Conservation (phyloP, 2,888 invertebrate genomes). For the Busseola fusca region DNA sequence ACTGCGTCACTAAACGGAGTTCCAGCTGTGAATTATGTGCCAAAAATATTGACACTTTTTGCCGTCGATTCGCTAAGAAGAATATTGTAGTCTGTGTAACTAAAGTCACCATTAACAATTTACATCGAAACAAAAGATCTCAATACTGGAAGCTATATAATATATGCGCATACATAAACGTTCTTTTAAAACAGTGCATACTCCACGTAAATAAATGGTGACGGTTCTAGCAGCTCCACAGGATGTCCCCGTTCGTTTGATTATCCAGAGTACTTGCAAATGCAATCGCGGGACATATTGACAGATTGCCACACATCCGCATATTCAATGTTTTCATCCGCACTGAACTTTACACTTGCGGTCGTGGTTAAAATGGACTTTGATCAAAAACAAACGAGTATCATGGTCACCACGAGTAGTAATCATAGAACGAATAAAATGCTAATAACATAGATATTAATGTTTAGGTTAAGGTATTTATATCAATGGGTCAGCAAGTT, state of each 20-base stretch:
- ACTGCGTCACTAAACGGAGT: too few relatives aligned
- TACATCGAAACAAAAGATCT: background rate
- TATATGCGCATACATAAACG: background rate
- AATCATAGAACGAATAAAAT: background rate
- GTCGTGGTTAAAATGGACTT: constrained; percentile 33
- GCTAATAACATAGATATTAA: too few relatives aligned
- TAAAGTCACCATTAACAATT: background rate
- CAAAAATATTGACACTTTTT: too few relatives aligned
- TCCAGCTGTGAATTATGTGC: too few relatives aligned
- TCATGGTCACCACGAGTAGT: constrained; percentile 5
- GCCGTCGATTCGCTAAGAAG: too few relatives aligned
- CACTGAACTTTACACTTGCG: constrained; percentile 44
- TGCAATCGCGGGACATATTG: constrained; percentile 28
- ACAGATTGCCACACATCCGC: constrained; percentile 43
- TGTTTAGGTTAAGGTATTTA: too few relatives aligned
- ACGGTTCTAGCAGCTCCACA: constrained; percentile 15
- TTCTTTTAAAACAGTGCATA: background rate
- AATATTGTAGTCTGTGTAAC: background rate
- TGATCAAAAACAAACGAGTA: constrained; percentile 9
- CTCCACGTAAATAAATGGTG: constrained; percentile 1
- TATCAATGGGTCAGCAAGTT: too few relatives aligned
- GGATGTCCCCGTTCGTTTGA: constrained; percentile 43
- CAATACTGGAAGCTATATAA: background rate
- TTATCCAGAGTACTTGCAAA: constrained; percentile 38
- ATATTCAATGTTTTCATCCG: constrained; percentile 37